Evolutionary conservation across 2,113 vertebrate genomes (phyloP).

Genomic region (Upupa epops): DNA sequence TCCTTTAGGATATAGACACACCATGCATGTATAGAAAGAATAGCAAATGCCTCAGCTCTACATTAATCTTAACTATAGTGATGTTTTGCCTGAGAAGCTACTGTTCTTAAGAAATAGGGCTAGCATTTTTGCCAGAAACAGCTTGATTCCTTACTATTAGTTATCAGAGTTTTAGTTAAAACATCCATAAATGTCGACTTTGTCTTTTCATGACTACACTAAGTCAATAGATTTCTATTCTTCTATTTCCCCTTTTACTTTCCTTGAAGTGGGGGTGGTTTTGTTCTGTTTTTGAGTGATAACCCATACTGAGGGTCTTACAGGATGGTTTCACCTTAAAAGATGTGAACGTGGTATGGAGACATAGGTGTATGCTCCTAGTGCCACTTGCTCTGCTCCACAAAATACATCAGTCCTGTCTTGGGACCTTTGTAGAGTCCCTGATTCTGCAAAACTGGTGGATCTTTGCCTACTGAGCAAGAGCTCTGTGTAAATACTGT

Average conservation of each 20-base stretch:
- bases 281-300: not conserved
- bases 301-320: not conserved
- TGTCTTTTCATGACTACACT: not conserved
- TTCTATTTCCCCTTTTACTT: not conserved
- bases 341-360: not conserved
- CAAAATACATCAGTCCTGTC: accelerated
- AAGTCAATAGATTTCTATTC: not conserved
- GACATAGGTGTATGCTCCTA: not conserved
- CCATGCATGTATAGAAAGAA: not conserved
- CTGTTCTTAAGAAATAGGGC: not conserved
- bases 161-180: not conserved
- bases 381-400: not conserved
- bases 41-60: not conserved
- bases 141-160: not conserved
- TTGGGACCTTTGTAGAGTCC: not conserved
- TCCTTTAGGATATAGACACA: not conserved
- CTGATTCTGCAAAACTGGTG: not conserved
- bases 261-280: too few relatives aligned
- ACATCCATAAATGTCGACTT: too few relatives aligned
- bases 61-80: not conserved
- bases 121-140: not conserved
- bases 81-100: not conserved
- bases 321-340: not conserved
- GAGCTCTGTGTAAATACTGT: not conserved
- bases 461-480: not conserved